Conservation (phyloP, 2,797 vertebrate genomes). For the Semaprochilodus insignis region DNA sequence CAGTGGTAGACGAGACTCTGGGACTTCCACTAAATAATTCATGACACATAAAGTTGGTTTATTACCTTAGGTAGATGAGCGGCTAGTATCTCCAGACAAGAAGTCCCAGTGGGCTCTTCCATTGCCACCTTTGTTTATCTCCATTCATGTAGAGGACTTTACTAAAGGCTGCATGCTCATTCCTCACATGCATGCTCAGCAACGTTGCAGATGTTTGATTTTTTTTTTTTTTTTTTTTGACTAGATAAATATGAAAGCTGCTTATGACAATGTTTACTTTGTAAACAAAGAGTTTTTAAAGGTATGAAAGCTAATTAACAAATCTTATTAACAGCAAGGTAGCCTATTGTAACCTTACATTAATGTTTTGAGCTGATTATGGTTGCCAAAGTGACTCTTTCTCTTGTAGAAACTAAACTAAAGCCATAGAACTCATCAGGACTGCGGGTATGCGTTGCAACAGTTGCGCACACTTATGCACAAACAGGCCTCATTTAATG, state of each 20-base stretch:
- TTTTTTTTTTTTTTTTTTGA: conserved; percentile 47
- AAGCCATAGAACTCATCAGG: conserved; percentile 70
- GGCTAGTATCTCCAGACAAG: conserved; percentile 1
- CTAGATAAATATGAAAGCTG: conserved; percentile 73
- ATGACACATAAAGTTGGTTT: background rate
- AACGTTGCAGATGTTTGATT: conserved; percentile 54
- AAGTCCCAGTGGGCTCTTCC: conserved; percentile 8
- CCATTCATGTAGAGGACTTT: conserved; percentile 22
- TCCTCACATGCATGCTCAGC: conserved; percentile 55
- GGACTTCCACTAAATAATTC: background rate
- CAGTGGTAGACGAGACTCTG: conserved; percentile 40
- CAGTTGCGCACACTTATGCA: conserved; percentile 37
- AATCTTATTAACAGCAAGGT: conserved; percentile 51
- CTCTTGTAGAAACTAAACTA: conserved; percentile 66
- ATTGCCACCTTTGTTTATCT: conserved; percentile 5
- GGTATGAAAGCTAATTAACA: conserved; percentile 53
- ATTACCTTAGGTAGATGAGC: conserved; percentile 26
- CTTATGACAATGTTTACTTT: conserved; percentile 72
- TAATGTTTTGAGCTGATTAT: conserved; percentile 62
- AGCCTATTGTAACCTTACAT: conserved; percentile 59
- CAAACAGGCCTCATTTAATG: conserved; percentile 39
- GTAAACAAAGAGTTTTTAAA: conserved; percentile 64
- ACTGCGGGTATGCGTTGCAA: conserved; percentile 32
- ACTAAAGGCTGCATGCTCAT: conserved; percentile 60
- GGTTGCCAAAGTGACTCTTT: conserved; percentile 66